Evolutionary conservation across 2,888 invertebrate species (phyloP).

Genomic region (Odontomyia ornata): DNA sequence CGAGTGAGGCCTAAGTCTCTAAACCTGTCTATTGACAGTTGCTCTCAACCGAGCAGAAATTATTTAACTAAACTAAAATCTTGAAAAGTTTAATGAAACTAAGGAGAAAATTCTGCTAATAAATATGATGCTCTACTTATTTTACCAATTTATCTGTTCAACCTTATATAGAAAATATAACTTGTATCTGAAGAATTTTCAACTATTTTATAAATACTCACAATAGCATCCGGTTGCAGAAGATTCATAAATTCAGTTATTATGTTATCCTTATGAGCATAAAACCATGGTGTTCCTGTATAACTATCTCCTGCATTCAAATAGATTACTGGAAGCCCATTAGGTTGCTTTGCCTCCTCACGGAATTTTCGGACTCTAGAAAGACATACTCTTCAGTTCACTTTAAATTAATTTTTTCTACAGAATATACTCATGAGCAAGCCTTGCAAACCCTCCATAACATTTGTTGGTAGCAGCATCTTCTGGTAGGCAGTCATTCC

Average conservation of each 20-base stretch:
- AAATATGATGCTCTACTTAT: too few relatives aligned
- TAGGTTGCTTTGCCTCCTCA: conserved; percentile 66
- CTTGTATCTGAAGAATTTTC: too few relatives aligned
- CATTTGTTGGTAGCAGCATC: conserved; percentile 72
- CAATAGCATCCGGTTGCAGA: conserved; percentile 85
- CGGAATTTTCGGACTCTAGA: conserved; percentile 72
- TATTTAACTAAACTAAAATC: too few relatives aligned
- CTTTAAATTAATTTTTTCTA: too few relatives aligned
- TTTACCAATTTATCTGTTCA: too few relatives aligned
- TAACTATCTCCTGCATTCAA: conserved; percentile 93
- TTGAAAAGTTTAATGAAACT: too few relatives aligned
- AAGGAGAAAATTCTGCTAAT: too few relatives aligned
- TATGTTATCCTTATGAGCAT: conserved; percentile 81
- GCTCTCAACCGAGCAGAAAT: too few relatives aligned
- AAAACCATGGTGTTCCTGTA: conserved; percentile 89
- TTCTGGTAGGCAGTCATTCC: conserved; percentile 69
- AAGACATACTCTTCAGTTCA: too few relatives aligned
- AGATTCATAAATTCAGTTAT: conserved; percentile 81
- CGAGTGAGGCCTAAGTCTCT: too few relatives aligned
- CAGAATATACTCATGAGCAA: conserved; percentile 65
- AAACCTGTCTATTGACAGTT: too few relatives aligned
- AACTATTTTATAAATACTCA: conserved; percentile 61
- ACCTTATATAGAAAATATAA: too few relatives aligned
- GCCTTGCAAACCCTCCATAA: conserved; percentile 88
- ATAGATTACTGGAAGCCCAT: conserved; percentile 75